Base-by-base conservation (phyloP, 1,140 invertebrate species). In the Heliothis subflexa region DNA sequence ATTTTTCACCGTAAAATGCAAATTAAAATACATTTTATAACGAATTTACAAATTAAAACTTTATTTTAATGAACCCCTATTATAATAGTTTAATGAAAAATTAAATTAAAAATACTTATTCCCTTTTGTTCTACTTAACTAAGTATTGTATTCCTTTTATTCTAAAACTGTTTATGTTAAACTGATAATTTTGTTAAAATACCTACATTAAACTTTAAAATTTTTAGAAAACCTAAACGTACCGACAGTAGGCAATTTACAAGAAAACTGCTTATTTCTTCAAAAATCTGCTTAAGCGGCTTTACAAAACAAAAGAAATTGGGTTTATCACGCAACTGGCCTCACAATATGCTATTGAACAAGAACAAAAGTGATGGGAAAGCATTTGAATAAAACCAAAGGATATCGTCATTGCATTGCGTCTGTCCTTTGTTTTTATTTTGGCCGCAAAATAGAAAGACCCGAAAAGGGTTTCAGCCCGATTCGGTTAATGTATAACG, bases 401-500 rank as follows among this genome's bases (percentile, higher is more conserved):
- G 16, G 47, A 33, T 33, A 64, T 14, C 61, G 33, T 64, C 10
- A 64, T 45, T 11, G 40, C 33, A 45, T 18, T 47, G 40, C 61
- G 16, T 16, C 47, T 64, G 45, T 21, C 40, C 16, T 64, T 64
- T 64, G 61, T 64, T 64, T 64, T 64, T 64, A 21, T 64, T 64
- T 64, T 64, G 21, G 33, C 45, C 40, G 33, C 40, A 64, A 64
- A 64, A 64, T 64, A 64, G 40, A 64, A n/a, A 45, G 16, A 16
- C 61, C 61, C n/a, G n/a, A 64, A 64, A 64, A 45, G 61, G 61
- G 33, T 64, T 18, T 40, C 33, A 40, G 45, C 40, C 40, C 61
- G 61, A 64, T 64, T 47, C 61, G 16, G 61, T 64, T 64, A 64
- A 64, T 64, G 40, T 64, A 64, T 64, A 64, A 64, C 61, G 61